These are phyloP conservation scores for Xylota sylvarum DNA, from an alignment of 2,888 invertebrate species.

Conservation along the genomic window DNA sequence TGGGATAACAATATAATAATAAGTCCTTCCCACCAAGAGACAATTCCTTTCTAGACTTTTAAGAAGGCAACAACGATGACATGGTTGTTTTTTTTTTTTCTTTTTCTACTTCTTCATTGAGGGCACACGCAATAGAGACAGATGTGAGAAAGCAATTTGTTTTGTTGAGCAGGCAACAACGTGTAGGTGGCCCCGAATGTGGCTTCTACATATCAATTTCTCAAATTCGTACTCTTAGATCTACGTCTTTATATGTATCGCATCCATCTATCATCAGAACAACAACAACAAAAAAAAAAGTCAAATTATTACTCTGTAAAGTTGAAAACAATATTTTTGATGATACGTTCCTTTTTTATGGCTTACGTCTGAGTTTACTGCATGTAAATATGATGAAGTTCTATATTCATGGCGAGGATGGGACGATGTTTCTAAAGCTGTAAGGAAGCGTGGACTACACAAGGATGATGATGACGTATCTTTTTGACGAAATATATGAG, in stretches of 20 bases:
- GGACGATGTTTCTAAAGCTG: no score
- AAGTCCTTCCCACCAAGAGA: slow-evolving; percentile 60
- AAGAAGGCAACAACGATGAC: not conserved
- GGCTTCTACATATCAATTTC: slow-evolving; percentile 38
- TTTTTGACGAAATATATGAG: not conserved
- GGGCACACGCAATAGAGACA: not conserved
- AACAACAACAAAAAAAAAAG: not conserved
- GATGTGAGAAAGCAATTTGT: slow-evolving; percentile 40
- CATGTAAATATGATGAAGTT: slow-evolving; percentile 27
- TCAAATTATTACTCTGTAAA: slow-evolving; percentile 50
- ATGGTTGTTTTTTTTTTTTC: slow-evolving; percentile 28
- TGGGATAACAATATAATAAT: slow-evolving; percentile 69
- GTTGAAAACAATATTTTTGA: slow-evolving; percentile 41
- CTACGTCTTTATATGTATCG: slow-evolving; percentile 1
- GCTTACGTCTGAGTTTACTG: slow-evolving; percentile 34
- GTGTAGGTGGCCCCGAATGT: slow-evolving; percentile 30
- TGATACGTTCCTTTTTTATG: slow-evolving; percentile 31
- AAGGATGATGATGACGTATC: not conserved
- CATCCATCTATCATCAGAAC: slow-evolving; percentile 17
- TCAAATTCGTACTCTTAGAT: not conserved
- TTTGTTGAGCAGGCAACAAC: not conserved
- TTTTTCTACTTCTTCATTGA: not conserved
- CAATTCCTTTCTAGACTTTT: not conserved
- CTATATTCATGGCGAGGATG: slow-evolving; percentile 11
- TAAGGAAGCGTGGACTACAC: not conserved